Evolutionary conservation across 2,888 invertebrate genomes (phyloP), one percentile per base, ranked within the genome.

Genomic region (Orchestes rusci): DNA sequence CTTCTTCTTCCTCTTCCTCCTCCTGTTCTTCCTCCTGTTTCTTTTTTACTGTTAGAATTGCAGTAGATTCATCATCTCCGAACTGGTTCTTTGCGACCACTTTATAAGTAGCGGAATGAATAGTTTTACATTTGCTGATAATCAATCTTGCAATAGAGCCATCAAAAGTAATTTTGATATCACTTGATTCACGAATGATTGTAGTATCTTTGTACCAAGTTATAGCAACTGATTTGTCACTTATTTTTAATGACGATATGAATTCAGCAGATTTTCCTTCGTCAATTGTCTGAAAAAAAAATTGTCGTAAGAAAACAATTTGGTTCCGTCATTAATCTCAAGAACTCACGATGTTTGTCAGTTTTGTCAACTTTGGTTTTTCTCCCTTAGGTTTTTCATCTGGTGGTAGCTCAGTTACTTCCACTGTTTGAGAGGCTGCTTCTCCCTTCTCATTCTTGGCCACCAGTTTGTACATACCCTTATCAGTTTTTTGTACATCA

Each of bases 361-460:
- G 76, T 59, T 84, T 82, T 50, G 77, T 75, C 55, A 91, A 82
- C 65, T 85, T 83, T 3, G 91, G 91, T 61, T 86, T 86, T 39
- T 82, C 80, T 32, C 84, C 79, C 67, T 85, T 81, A 51, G 80
- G 79, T 56, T 82, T 81, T 57, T 82, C 81, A 48, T 77, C 77
- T 52, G 80, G 79, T 2, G 87, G 87, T 56, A 91, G 80, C 53
- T 91, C 90, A 36, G 82, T 80, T 39, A 93, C 82, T 66, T 90
- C 86, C 3, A 93, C 91, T 45, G 82, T 76, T 67, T 91, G 90
- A 17, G 93, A 93, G 10, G 82, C 81, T 10, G 90, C 91, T 68
- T 92, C 90, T 52, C 93, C 93, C 68, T 93, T 92, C 59, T 91
- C 91, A 66, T 93, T 93, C 65, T 85, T 89, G 16, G 92, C 92